phyloP scores from a whole-genome alignment of 2,797 vertebrate species.

The Tenualosa thibaudeaui region DNA sequence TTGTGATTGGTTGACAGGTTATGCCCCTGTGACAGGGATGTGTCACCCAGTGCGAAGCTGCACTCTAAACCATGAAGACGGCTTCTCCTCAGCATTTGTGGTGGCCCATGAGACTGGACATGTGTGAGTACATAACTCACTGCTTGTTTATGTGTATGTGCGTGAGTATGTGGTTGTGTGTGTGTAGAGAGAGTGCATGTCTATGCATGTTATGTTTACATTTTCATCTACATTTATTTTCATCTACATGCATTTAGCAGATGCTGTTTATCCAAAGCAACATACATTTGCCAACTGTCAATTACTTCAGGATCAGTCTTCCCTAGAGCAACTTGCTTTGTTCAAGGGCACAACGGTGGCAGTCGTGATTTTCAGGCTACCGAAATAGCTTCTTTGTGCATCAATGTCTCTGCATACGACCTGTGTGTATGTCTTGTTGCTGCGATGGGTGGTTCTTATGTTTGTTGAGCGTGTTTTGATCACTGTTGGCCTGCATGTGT shows the following conservation, averaged over 20 bases:
- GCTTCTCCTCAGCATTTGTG: slow-evolving; percentile 97
- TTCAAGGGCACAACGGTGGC: too few relatives aligned
- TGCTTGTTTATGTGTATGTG: neutral
- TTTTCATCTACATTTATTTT: too few relatives aligned
- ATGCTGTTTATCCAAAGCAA: too few relatives aligned
- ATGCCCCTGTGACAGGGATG: slow-evolving; percentile 97
- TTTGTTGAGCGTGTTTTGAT: neutral
- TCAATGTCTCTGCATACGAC: too few relatives aligned
- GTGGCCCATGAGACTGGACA: slow-evolving; percentile 98
- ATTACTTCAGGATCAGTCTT: too few relatives aligned
- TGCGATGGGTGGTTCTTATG: neutral
- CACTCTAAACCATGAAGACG: slow-evolving; percentile 97
- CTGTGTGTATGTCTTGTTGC: neutral
- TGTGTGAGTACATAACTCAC: slow-evolving; percentile 82
- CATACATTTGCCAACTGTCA: too few relatives aligned
- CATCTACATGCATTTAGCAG: too few relatives aligned
- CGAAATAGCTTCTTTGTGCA: neutral
- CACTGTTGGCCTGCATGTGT: too few relatives aligned
- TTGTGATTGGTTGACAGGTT: slow-evolving; percentile 75
- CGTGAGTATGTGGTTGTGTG: neutral
- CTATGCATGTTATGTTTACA: neutral
- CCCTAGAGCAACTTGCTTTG: too few relatives aligned
- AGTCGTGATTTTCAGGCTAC: too few relatives aligned
- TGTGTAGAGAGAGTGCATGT: neutral
- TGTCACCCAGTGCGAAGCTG: slow-evolving; percentile 97